Conservation (phyloP, 2,797 vertebrate genomes). For the Gila robusta region DNA sequence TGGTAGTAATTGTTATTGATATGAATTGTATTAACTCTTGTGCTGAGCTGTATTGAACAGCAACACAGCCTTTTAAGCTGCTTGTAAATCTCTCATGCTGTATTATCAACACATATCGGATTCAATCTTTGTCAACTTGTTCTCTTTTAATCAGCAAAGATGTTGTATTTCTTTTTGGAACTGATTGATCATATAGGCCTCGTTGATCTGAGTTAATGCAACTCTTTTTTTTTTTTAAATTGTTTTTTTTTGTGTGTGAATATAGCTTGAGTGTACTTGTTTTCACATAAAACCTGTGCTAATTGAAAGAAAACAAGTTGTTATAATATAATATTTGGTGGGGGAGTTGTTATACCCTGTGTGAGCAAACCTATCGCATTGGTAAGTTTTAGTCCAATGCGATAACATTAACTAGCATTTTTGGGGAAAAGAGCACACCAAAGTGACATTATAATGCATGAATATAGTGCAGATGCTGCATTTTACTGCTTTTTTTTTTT, state of each 20-base stretch:
- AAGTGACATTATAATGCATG: not conserved
- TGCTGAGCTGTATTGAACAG: not conserved
- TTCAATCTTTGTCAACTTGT: not conserved
- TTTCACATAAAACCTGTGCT: not conserved
- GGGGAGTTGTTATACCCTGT: not conserved
- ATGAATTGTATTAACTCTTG: not conserved
- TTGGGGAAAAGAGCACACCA: not conserved
- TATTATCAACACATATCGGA: not conserved
- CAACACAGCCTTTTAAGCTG: not conserved
- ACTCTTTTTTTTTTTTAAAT: not conserved
- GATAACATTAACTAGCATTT: not conserved
- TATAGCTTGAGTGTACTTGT: not conserved
- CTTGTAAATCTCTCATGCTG: not conserved
- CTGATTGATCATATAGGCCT: no score
- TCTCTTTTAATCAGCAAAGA: not conserved
- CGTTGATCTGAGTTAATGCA: not conserved
- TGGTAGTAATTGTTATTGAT: not conserved
- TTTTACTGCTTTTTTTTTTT: not conserved
- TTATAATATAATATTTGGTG: not conserved
- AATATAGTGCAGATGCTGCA: not conserved
- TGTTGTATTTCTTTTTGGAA: not conserved
- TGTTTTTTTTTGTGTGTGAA: no score
- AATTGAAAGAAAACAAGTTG: not conserved
- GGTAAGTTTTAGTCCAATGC: not conserved
- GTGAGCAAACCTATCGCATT: not conserved